Percentiles rank a stretch among this genome's conserved stretches.
phyloP scores from a whole-genome alignment of 2,113 vertebrate genomes.

The Furnarius figulus region DNA sequence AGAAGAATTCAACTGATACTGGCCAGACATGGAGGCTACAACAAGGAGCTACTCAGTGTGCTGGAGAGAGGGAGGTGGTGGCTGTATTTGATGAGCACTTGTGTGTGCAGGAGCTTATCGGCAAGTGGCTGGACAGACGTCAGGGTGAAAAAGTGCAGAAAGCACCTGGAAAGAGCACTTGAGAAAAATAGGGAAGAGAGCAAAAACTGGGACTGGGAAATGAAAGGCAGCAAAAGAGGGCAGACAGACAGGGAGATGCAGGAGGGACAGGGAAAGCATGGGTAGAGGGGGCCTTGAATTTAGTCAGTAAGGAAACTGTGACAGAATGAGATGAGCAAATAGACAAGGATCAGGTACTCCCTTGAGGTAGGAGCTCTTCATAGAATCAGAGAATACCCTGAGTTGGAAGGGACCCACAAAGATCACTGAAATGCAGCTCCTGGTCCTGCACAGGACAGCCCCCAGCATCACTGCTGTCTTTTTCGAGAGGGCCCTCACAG shows the following conservation, averaged over 20 bases:
- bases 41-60: neutral
- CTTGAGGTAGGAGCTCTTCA: neutral
- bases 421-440: neutral
- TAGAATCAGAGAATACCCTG: neutral
- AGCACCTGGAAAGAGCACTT: neutral
- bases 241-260: neutral
- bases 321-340: neutral
- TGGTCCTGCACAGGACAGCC: neutral
- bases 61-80: neutral
- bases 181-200: neutral
- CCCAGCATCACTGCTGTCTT: neutral
- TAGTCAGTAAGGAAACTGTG: neutral
- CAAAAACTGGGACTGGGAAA: neutral
- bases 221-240: neutral
- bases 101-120: neutral
- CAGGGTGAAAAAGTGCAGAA: neutral
- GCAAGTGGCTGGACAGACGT: neutral
- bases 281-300: neutral
- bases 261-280: neutral
- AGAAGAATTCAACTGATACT: neutral
- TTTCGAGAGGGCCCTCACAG: fast-evolving
- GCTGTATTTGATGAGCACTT: neutral
- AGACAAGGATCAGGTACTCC: neutral
- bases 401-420: neutral
- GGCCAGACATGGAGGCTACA: neutral